Base-by-base conservation (phyloP, 1,140 invertebrate species). In the Drosophila takahashii region DNA sequence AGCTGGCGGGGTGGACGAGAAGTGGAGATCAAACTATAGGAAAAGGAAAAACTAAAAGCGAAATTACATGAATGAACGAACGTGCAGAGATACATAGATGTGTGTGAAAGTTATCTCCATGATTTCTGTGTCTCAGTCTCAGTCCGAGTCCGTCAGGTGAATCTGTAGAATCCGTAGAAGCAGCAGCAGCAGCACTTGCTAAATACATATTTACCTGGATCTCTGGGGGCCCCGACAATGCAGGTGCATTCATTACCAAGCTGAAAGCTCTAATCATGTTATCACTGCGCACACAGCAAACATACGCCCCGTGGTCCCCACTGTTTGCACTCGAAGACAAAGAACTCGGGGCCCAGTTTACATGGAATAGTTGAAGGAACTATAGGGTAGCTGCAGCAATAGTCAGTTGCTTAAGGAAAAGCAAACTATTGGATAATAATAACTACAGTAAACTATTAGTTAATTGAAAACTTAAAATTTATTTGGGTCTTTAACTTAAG, bases 31-130 rank as follows among this genome's bases (percentile, higher is more conserved):
- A 42, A 62, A 62, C 54, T 47, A 42, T 39, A 59, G 47, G 32
- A 76, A 50, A 67, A 57, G 16, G 59, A 59, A 64, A 64, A 65
- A 67, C 64, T 64, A 80, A 77, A 76, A 72, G 71, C 71, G 48
- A 76, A 84, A 85, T 83, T 83, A 85, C 76, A 83, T 84, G 76
- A 83, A 83, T 83, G 76, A 79, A 81, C 41, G 39, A 56, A 27
- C 58, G 36, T 10, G 44, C 47, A 15, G 27, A 50, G 26, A 29
- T 29, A n/a, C 16, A 13, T 4, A 18, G 9, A 10, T 26, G 42
- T 48, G 26, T 47, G 16, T 11, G 15, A 2, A 41, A 58, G 27
- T n/a, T 75, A 76, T 76, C 54, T 47, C 32, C 39, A 57, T 32
- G 51, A 54, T 67, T 56, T 56, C 45, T 59, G 52, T 59, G 52